phyloP scores from a whole-genome alignment of 2,888 invertebrate genomes.

The Polydrusus tereticollis region DNA sequence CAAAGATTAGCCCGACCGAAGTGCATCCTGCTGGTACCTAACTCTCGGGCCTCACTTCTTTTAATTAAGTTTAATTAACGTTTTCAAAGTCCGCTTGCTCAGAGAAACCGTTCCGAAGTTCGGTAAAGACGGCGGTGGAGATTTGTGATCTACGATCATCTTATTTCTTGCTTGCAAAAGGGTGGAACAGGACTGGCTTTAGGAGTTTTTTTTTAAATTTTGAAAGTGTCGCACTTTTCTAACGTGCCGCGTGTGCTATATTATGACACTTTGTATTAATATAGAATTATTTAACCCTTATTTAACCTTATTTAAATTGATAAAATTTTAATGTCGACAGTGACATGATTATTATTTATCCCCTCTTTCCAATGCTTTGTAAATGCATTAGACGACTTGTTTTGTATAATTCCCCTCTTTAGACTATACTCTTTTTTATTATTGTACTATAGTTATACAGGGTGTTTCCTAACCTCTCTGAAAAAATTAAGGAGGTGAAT shows the following conservation, averaged over 20 bases:
- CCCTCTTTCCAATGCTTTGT: too few species aligned
- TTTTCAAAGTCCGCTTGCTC: constrained; percentile 68
- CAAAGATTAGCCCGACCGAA: constrained; percentile 67
- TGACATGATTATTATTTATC: too few species aligned
- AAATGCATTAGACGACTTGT: too few species aligned
- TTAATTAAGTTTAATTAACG: constrained; percentile 70
- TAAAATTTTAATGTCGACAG: too few species aligned
- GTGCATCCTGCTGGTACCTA: constrained; percentile 64
- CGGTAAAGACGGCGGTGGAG: constrained; percentile 37
- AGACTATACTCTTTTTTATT: too few species aligned
- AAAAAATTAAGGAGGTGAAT: too few species aligned
- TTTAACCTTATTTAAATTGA: too few species aligned
- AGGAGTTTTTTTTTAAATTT: neutral
- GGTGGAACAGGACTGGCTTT: constrained; percentile 8
- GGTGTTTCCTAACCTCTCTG: too few species aligned
- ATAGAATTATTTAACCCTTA: too few species aligned
- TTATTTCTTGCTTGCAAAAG: constrained; percentile 52
- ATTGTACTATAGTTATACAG: too few species aligned
- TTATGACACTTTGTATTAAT: too few species aligned
- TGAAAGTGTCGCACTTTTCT: neutral
- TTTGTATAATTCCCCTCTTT: too few species aligned
- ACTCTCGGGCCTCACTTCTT: constrained; percentile 65
- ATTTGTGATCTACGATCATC: constrained; percentile 63
- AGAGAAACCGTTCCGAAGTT: constrained; percentile 42
- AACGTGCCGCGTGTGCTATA: neutral